These are phyloP conservation scores for Magallana gigas DNA, from an alignment of 1,140 invertebrate species.

Conservation along the genomic window DNA sequence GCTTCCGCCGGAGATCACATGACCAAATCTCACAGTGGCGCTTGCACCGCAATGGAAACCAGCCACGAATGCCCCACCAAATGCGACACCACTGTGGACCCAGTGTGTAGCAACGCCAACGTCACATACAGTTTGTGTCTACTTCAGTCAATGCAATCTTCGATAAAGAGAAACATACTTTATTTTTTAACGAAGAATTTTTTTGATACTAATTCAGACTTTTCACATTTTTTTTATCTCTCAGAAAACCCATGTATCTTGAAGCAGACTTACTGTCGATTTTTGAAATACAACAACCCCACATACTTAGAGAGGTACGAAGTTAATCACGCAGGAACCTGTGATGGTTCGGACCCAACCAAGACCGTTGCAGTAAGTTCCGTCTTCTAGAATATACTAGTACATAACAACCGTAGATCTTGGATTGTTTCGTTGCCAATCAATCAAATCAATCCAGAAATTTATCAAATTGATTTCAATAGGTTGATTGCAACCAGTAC, in stretches of 20 bases:
- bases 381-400: not conserved
- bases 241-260: constrained; percentile 9
- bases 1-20: constrained; percentile 11
- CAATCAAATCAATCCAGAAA: no score
- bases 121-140: constrained; percentile 48
- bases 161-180: no score
- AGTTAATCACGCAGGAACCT: constrained; percentile 45
- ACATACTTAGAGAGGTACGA: constrained; percentile 23
- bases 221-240: no score
- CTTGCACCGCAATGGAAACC: constrained; percentile 33
- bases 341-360: constrained; percentile 45
- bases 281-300: not conserved
- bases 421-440: no score
- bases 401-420: no score
- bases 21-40: constrained; percentile 36
- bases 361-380: constrained; percentile 13
- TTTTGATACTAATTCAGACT: no score
- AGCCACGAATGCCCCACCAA: constrained; percentile 37
- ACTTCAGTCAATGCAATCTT: no score
- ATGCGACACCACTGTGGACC: constrained; percentile 48
- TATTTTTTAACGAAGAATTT: no score
- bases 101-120: constrained; percentile 53
- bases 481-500: constrained; percentile 45
- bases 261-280: constrained; percentile 29
- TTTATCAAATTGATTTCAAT: no score